phyloP scores from a whole-genome alignment of 2,797 vertebrate species.

The Hippocampus kuda region DNA sequence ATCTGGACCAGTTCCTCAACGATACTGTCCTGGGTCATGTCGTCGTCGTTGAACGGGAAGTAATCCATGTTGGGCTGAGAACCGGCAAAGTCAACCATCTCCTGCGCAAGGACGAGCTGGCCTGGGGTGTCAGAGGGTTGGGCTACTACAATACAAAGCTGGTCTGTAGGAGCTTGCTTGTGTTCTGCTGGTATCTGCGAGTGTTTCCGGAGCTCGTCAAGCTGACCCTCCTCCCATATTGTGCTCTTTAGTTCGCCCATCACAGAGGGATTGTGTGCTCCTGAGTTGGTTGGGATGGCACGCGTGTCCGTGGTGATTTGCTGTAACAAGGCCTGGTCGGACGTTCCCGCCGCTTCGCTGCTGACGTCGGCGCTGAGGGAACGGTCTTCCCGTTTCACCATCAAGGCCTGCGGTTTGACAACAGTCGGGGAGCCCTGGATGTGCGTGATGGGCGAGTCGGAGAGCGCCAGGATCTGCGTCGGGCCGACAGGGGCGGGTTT shows the following conservation, averaged over 20 bases:
- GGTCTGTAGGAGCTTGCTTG: constrained; percentile 61
- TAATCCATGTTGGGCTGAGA: constrained; percentile 86
- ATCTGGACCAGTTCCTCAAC: constrained; percentile 97
- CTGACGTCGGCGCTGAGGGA: constrained; percentile 47
- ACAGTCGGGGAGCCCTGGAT: constrained; percentile 61
- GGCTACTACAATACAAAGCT: constrained; percentile 69
- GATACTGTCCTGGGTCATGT: constrained; percentile 98
- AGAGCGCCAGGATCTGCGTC: constrained; percentile 70
- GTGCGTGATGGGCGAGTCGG: constrained; percentile 66
- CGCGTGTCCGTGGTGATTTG: constrained; percentile 76
- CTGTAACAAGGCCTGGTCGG: constrained; percentile 74
- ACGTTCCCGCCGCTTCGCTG: constrained; percentile 61
- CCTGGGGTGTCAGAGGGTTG: constrained; percentile 71
- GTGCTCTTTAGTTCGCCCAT: constrained; percentile 80
- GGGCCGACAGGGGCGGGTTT: constrained; percentile 65
- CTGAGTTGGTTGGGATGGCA: constrained; percentile 73
- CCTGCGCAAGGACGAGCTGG: constrained; percentile 82
- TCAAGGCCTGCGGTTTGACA: constrained; percentile 66
- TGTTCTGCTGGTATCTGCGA: constrained; percentile 67
- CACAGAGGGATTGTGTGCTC: constrained; percentile 70
- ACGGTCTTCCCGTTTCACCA: constrained; percentile 65
- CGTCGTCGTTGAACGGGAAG: constrained; percentile 92
- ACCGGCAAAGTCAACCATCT: constrained; percentile 84
- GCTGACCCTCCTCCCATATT: constrained; percentile 79
- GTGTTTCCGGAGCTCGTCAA: constrained; percentile 74